Evolutionary conservation across 2,113 vertebrate genomes (phyloP).

Genomic region (Oreochromis spilurus): DNA sequence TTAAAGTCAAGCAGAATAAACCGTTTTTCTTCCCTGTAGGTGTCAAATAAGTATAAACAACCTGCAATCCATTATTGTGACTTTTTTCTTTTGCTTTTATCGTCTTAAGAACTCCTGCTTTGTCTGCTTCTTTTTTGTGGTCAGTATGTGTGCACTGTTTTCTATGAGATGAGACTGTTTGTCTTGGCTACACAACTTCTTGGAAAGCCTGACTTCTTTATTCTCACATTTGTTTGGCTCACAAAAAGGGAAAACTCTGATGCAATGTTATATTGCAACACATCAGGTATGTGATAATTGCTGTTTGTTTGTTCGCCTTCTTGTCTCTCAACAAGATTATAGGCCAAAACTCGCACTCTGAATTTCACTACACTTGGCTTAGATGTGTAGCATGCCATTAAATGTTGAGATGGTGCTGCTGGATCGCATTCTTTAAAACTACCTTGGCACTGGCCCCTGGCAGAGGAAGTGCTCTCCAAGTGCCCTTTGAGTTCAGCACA

Average conservation of each 20-base stretch:
- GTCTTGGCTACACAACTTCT: not conserved
- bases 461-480: not conserved
- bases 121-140: not conserved
- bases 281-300: not conserved
- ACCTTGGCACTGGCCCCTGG: not conserved
- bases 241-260: not conserved
- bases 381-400: not conserved
- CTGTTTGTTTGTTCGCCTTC: not conserved
- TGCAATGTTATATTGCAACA: not conserved
- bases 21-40: not conserved
- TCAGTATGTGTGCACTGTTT: not conserved
- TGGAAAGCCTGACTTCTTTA: not conserved
- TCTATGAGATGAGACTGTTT: not conserved
- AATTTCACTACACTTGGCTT: not conserved
- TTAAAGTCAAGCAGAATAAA: not conserved
- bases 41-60: not conserved
- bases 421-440: not conserved
- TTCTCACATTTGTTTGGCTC: not conserved
- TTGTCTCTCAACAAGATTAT: not conserved
- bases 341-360: not conserved
- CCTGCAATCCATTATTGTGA: not conserved
- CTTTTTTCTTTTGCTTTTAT: not conserved
- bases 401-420: not conserved
- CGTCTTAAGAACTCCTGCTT: not conserved
- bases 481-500: not conserved